These are phyloP conservation scores for Chlorops oryzae DNA, from an alignment of 1,140 invertebrate species.

Conservation along the genomic window DNA sequence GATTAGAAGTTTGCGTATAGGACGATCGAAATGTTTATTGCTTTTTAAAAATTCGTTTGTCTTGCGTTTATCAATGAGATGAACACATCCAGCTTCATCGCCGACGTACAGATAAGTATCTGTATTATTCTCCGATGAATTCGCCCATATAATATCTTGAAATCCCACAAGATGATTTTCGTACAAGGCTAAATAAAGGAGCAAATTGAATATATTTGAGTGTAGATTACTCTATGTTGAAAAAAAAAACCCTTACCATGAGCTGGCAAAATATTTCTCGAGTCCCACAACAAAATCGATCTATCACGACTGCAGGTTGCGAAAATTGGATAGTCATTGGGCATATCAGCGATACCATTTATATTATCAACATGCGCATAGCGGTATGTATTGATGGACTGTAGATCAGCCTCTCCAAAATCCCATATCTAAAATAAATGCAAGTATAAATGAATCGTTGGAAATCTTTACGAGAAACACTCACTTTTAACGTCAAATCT, in stretches of 20 bases:
- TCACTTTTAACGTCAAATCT: conserved; percentile 15
- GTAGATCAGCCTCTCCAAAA: conserved; percentile 13
- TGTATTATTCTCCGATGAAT: background rate
- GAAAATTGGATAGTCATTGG: conserved; percentile 8
- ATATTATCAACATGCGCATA: conserved; percentile 17
- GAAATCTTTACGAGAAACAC: background rate
- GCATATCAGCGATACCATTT: conserved; percentile 6
- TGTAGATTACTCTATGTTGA: no score
- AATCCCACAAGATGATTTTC: conserved; percentile 10
- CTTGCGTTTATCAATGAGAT: conserved; percentile 12
- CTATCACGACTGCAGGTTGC: conserved; percentile 15
- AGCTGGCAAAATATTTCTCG: background rate
- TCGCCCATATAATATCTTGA: conserved; percentile 9
- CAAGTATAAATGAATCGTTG: background rate
- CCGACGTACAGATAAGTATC: conserved; percentile 10
- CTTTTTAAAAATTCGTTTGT: conserved; percentile 10
- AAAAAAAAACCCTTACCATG: no score
- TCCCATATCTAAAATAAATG: conserved; percentile 15
- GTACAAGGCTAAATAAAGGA: conserved; percentile 9
- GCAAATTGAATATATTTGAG: background rate
- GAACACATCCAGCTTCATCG: conserved; percentile 13
- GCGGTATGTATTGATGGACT: conserved; percentile 14
- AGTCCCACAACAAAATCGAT: conserved; percentile 15
- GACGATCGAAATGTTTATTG: conserved; percentile 8
- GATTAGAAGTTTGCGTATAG: conserved; percentile 15